Evolutionary conservation across 2,797 vertebrate genomes (phyloP), one percentile per base, ranked within the genome.

Genomic region (Trematomus bernacchii): DNA sequence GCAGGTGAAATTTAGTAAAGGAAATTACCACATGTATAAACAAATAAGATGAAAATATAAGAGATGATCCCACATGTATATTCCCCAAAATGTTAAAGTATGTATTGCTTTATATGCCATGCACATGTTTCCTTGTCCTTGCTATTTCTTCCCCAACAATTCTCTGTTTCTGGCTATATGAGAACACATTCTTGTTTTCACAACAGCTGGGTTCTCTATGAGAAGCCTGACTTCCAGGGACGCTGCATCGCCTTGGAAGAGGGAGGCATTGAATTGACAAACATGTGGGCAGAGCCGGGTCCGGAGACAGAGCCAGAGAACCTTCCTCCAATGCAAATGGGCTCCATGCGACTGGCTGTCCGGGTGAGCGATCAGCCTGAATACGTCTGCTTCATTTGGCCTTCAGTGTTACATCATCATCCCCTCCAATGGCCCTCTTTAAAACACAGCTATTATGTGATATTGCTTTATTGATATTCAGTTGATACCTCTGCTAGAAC

Each of bases 181-280:
- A 44, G 40, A 9, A 18, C n/a, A 2, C n/a, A 2, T 42, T 15
- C 50, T 23, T 72, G 6, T 69, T 77, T 66, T 19, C 64, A 14
- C 60, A 82, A 53, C 90, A 99, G 98, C 88, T 99, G 98, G 98
- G 86, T 99, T 83, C 93, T 99, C 3, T 98, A 96, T 44, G 97
- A 99, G 85, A 97, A 96, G 76, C 96, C 97, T 8, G 94, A 95
- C 89, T 99, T 97, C 88, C 95, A 97, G 91, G 98, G 98, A 0
- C 94, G 95, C 19, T 92, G 90, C 71, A 90, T 98, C 51, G 94
- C 97, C 1, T 65, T 99, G 90, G 97, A 99, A 86, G 98, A 99
- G 92, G 97, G 96, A 57, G 89, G 88, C 64, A 46, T 89, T 19
- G 96, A 98, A 75, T 83, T 98, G 47, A 76, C 91, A 76, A 96